Conservation (phyloP, 2,113 vertebrate species). For the Ginglymostoma cirratum region DNA sequence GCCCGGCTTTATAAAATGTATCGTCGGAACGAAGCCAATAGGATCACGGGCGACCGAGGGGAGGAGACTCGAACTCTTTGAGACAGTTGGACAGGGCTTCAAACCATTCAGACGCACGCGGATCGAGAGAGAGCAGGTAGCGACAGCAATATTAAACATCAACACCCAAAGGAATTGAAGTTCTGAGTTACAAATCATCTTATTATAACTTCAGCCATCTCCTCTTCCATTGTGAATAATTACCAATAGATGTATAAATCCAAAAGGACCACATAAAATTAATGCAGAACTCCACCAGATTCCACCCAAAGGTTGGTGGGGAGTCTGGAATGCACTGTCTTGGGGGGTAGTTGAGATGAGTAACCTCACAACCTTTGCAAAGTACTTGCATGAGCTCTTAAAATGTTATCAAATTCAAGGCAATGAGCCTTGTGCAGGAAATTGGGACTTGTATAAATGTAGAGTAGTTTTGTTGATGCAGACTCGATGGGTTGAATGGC, state of each 20-base stretch:
- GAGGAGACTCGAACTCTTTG: background rate
- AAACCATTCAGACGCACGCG: background rate
- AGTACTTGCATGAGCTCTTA: too few relatives aligned
- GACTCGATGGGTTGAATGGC: too few relatives aligned
- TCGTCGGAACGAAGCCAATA: background rate
- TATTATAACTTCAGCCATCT: background rate
- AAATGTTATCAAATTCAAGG: too few relatives aligned
- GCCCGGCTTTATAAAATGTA: background rate
- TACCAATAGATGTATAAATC: background rate
- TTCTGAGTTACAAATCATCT: background rate
- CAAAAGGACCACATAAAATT: background rate
- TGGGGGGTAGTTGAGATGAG: too few relatives aligned
- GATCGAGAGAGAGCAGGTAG: background rate
- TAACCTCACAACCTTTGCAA: too few relatives aligned
- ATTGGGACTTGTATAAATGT: too few relatives aligned
- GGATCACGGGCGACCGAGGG: background rate
- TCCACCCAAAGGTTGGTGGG: too few relatives aligned
- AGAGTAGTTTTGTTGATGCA: too few relatives aligned
- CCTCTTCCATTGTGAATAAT: background rate
- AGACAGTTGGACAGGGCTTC: background rate
- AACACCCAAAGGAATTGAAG: background rate
- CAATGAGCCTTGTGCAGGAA: too few relatives aligned
- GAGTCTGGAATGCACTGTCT: too few relatives aligned
- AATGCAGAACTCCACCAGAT: background rate
- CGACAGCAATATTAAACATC: too few relatives aligned